phyloP scores from a whole-genome alignment of 2,113 vertebrate genomes.

The Saguinus imperator region DNA sequence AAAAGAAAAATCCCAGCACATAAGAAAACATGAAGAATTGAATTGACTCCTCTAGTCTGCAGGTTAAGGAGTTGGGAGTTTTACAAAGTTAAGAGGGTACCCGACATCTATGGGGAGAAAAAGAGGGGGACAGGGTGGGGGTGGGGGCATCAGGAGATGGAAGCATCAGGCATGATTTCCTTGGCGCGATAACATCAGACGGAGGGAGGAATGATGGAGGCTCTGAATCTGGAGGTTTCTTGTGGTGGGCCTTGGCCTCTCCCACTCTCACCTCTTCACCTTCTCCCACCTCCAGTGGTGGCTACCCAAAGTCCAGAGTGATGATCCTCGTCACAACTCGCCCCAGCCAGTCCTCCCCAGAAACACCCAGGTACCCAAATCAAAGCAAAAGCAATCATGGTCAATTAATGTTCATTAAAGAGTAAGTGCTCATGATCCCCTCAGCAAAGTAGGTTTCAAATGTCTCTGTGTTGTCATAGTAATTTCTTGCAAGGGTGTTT shows the following conservation, averaged over 20 bases:
- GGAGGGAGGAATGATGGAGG: background rate
- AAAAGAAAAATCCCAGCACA: background rate
- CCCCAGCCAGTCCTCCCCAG: background rate
- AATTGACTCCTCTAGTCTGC: background rate
- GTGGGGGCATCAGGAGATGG: background rate
- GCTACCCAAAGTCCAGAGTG: background rate
- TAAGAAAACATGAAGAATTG: background rate
- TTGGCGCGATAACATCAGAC: accelerated
- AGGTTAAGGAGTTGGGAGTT: background rate
- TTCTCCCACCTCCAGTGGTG: background rate
- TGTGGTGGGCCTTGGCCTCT: accelerated
- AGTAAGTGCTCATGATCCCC: background rate
- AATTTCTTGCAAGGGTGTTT: background rate
- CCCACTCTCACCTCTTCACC: background rate
- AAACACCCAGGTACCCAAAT: background rate
- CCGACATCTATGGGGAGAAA: background rate
- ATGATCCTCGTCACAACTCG: background rate
- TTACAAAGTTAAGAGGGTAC: background rate
- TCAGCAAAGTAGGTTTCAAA: background rate
- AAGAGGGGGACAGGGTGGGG: no score
- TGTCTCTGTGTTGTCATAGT: background rate
- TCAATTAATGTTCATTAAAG: background rate
- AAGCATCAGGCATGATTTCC: background rate
- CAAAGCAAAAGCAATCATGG: background rate
- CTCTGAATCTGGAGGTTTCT: background rate